A percentile compares a stretch with the other conserved stretches of the same genome.
These are phyloP conservation scores for Thecophora atra DNA, from an alignment of 2,888 invertebrate species.

Conservation along the genomic window DNA sequence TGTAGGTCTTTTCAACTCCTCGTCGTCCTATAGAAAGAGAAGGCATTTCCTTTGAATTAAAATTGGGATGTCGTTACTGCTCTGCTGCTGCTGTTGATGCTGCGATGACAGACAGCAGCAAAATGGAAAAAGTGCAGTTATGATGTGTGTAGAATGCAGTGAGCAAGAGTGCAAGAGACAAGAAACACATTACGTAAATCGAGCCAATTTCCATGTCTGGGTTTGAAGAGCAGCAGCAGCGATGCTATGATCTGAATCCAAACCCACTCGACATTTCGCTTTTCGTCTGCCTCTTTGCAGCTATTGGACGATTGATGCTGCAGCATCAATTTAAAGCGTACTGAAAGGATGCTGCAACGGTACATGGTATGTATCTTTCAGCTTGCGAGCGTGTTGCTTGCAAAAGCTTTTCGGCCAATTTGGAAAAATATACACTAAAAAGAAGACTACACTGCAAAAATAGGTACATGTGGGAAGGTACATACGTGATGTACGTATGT, in stretches of 20 bases:
- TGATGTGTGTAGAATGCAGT: neutral
- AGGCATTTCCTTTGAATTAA: no score
- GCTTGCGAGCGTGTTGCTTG: constrained; percentile 6
- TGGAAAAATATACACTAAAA: constrained; percentile 17
- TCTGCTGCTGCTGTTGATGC: no score
- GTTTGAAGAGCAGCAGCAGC: constrained; percentile 1
- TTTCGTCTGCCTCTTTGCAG: neutral
- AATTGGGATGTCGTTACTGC: no score
- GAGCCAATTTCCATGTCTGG: constrained; percentile 34
- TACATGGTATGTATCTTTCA: neutral
- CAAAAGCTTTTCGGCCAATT: constrained; percentile 32
- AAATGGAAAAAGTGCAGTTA: neutral
- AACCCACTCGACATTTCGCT: neutral
- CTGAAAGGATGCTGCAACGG: neutral
- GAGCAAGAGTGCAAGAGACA: constrained; percentile 19
- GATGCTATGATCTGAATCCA: neutral
- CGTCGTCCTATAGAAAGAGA: no score
- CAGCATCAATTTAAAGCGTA: constrained; percentile 7
- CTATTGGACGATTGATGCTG: neutral
- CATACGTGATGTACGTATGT: no score
- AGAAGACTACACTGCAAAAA: neutral
- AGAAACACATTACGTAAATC: constrained; percentile 35
- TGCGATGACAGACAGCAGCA: neutral
- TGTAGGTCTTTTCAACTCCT: no score
- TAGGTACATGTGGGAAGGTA: no score